Base-by-base conservation (phyloP, 1,140 invertebrate species). In the Caenorhabditis latens region DNA sequence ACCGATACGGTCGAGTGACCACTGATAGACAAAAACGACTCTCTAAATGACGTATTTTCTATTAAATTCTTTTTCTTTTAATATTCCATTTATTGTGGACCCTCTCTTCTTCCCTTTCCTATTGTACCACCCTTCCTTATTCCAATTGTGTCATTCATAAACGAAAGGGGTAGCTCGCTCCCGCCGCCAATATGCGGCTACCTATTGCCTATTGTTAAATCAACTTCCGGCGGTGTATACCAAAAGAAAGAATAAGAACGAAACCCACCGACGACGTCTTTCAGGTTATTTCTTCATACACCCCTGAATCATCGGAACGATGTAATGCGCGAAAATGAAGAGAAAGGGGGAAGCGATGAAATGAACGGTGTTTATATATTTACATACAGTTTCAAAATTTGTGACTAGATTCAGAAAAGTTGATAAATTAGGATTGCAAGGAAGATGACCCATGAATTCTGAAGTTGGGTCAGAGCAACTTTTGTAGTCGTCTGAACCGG, bases 131-230 rank as follows among this genome's bases (percentile, higher is more conserved):
- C 46, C 14, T 19, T 50, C 46, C 67, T 43, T 32, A 32, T 32
- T n/a, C n/a, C 71, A 79, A 50, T 79, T 79, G 71, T 79, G 71
- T 79, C 46, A 79, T 79, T 79, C 71, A 79, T 79, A 79, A 79
- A 79, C 71, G 46, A 75, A 65, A 65, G 61, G 57, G 65, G 40
- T 43, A 79, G 71, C 71, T 79, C 46, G 46, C 46, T 50, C 71
- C 46, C n/a, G 71, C 71, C 71, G 71, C 71, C 71, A 79, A 79
- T 79, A 79, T 79, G 71, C 63, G 61, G 61, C 65, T 71, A 71
- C 65, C 65, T 71, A 71, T 71, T 79, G 46, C 71, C 71, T 79
- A 79, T 79, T 79, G 71, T 79, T 79, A 79, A 79, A 53, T 53
- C 71, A 79, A 79, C 71, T 79, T 79, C 71, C 71, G 71, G 71